Evolutionary conservation across 1,140 invertebrate species (phyloP), one percentile per base, ranked within the genome.

Genomic region (Cotesia glomerata): DNA sequence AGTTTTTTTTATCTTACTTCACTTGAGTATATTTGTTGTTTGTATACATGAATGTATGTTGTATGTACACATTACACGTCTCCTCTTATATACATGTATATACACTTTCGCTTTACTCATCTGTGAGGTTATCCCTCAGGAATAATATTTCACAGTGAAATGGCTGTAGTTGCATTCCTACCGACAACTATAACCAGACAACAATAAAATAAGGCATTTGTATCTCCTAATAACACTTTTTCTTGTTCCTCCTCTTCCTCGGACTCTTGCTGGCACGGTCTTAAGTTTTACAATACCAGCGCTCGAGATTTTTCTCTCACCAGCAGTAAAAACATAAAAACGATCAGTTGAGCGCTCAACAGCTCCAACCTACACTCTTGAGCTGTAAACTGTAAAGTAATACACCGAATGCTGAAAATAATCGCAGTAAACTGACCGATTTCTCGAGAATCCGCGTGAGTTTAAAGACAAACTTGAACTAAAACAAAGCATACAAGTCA

Each of bases 161-260:
- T 75, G 78, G 39, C 51, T 51, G 39, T 62, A 72, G 77, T 79
- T 79, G 73, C 71, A 68, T 83, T 78, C 76, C 16, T 13, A 69
- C 49, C 63, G 72, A 70, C 80, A 79, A 80, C 77, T 78, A 45
- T 45, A 78, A 77, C 77, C 78, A 75, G 74, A 61, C 79, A 81
- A 82, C 79, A 81, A 83, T 85, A 85, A 86, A 86, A 83, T 83
- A 82, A 84, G 81, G 77, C 81, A 82, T 83, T 83, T 81, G 79
- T 82, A 84, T 84, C 80, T 83, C 76, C 80, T 81, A 81, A 83
- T 82, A 81, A 83, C 78, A 78, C 78, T 78, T 62, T 76, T 75
- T 45, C 39, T 45, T 45, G 39, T 45, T 45, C 11, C 39, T 45
- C 39, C 39, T 9, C 39, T 8, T 11, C 39, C 7, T 45, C 26